Percentiles rank a stretch among this genome's conserved stretches.
phyloP scores from a whole-genome alignment of 1,140 invertebrate species.

The Drosophila mayri region DNA sequence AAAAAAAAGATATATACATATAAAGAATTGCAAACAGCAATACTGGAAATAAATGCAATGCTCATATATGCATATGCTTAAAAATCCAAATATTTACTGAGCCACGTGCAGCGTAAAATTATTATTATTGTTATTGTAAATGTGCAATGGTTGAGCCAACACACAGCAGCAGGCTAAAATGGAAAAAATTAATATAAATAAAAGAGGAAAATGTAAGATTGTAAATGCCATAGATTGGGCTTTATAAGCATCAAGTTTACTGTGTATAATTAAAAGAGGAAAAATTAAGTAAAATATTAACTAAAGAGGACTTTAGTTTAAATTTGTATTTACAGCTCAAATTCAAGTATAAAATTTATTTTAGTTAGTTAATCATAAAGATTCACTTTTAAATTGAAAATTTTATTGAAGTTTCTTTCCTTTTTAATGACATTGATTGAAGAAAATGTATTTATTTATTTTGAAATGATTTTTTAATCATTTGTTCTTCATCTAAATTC shows the following conservation, averaged over 20 bases:
- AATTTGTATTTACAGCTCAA: too few relatives aligned
- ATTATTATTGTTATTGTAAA: slow-evolving; percentile 74
- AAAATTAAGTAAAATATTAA: neutral
- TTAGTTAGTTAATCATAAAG: too few relatives aligned
- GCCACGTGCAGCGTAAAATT: slow-evolving; percentile 62
- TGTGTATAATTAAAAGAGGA: too few relatives aligned
- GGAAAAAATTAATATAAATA: slow-evolving; percentile 50
- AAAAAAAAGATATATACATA: slow-evolving; percentile 11
- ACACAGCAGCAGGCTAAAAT: slow-evolving; percentile 18
- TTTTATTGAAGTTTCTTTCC: neutral
- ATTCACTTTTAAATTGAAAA: too few relatives aligned
- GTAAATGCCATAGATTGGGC: neutral
- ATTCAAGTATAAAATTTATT: neutral
- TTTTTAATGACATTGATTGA: neutral
- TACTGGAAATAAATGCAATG: slow-evolving; percentile 49
- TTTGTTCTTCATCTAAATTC: neutral
- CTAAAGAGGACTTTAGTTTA: neutral
- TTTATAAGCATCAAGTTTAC: neutral
- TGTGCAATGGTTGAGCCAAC: slow-evolving; percentile 34
- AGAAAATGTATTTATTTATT: neutral
- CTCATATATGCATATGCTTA: slow-evolving; percentile 66
- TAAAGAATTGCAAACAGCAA: slow-evolving; percentile 22
- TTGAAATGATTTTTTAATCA: too few relatives aligned
- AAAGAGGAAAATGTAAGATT: slow-evolving; percentile 7
- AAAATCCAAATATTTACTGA: slow-evolving; percentile 75